Base-by-base conservation (phyloP, 1,140 invertebrate genomes). In the Cydia fagiglandana region DNA sequence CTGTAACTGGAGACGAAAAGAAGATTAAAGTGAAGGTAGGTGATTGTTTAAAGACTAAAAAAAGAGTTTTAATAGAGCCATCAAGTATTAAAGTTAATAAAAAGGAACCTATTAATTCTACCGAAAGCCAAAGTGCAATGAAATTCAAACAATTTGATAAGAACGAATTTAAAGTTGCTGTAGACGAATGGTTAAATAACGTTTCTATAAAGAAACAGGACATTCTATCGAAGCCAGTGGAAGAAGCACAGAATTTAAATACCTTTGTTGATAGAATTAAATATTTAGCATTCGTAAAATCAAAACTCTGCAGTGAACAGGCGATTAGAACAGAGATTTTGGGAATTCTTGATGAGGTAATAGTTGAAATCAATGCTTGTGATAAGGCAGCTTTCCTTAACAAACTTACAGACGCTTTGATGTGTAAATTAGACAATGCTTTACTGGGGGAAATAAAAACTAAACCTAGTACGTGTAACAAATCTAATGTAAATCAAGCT, bases 181-280 rank as follows among this genome's bases (percentile, higher is more conserved):
- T 77, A n/a, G 73, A 80, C n/a, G 73, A 80, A 24, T 85, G 82
- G 82, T 56, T 84, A 20, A 76, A 78, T 64, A 30, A 75, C 24
- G 76, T 87, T 17, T 80, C 76, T 45, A 64, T 86, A 28, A 82
- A 81, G 74, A 56, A 66, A 20, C 61, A 34, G n/a, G 74, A 86
- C 70, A 70, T 75, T 73, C 75, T 75, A 41, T 79, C 68, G 1
- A 78, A 56, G 56, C 4, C 24, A 10, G 47, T 82, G 6, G 77
- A 83, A 12, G 83, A 76, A 73, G 74, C 79, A 53, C 45, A 82
- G 30, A 68, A 84, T 15, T 64, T 81, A 17, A 77, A 75, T 56
- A 66, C 5, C 2, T n/a, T 78, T 20, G 30, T 66, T 9, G 53
- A 45, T 4, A 76, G n/a, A 78, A 10, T 83, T 45, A 77, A 78